Evolutionary conservation across 2,888 invertebrate genomes (phyloP).

Genomic region (Drosophila meridionalis): DNA sequence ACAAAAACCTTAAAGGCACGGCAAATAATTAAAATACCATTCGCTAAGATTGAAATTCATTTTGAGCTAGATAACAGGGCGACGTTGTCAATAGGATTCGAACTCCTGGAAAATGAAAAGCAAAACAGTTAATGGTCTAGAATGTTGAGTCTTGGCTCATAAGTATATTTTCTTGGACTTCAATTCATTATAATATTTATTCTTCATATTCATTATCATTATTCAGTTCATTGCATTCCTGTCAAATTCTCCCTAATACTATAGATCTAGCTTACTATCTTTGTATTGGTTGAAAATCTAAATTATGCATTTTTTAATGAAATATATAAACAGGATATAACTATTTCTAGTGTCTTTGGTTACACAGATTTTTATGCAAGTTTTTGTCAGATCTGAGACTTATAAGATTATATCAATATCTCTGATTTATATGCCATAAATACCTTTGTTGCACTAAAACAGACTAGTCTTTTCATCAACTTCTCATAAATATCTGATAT

Average conservation of each 20-base stretch:
- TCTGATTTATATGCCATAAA: too few species aligned
- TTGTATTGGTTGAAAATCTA: neutral
- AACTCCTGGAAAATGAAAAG: neutral
- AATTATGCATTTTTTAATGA: too few species aligned
- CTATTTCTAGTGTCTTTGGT: too few species aligned
- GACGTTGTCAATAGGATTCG: neutral
- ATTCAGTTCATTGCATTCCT: neutral
- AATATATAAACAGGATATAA: too few species aligned
- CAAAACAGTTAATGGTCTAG: neutral
- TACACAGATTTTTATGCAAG: too few species aligned
- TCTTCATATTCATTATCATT: too few species aligned
- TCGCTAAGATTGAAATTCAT: neutral
- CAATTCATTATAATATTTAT: too few species aligned
- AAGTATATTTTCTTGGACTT: neutral
- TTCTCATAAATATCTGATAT: neutral
- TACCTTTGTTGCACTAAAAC: too few species aligned
- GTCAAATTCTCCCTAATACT: neutral
- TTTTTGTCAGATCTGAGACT: too few species aligned
- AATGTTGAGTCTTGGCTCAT: neutral
- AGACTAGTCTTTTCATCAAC: neutral
- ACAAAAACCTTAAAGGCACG: conserved; percentile 13
- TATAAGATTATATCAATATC: too few species aligned
- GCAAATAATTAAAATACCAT: conserved; percentile 30
- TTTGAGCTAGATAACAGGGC: neutral
- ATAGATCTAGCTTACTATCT: neutral